Percentiles rank a stretch among this genome's conserved stretches.
Conservation (phyloP, 1,140 invertebrate species). For the Camponotus floridanus region DNA sequence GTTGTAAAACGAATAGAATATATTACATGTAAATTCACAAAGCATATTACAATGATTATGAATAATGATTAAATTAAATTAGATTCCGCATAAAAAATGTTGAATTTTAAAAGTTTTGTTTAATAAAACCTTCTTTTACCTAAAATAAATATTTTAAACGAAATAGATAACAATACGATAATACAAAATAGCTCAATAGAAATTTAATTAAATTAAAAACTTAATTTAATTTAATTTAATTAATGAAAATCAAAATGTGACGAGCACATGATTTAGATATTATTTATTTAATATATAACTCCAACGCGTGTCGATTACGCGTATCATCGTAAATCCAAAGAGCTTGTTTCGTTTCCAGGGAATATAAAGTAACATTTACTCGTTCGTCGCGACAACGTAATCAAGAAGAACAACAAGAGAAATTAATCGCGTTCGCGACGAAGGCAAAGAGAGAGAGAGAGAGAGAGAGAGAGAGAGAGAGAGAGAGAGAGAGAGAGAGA, state of each 20-base stretch:
- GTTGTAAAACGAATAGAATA: not conserved
- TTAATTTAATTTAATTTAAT: too few species aligned
- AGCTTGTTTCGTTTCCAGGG: conserved; percentile 3
- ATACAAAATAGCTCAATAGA: too few species aligned
- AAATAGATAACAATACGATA: not conserved
- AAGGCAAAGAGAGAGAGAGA: not conserved
- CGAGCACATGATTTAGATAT: not conserved
- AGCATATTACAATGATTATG: not conserved
- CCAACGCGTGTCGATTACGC: conserved; percentile 17
- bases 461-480: not conserved
- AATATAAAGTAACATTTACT: conserved; percentile 48
- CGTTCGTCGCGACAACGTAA: conserved; percentile 28
- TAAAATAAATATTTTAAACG: too few species aligned
- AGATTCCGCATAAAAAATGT: too few species aligned
- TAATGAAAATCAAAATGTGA: not conserved
- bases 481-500: too few species aligned
- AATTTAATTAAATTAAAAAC: too few species aligned
- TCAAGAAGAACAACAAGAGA: conserved; percentile 54
- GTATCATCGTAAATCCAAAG: conserved; percentile 16
- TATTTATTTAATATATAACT: too few species aligned
- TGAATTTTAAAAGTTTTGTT: too few species aligned
- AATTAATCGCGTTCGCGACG: conserved; percentile 51
- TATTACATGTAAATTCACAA: not conserved
- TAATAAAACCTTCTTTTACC: too few species aligned
- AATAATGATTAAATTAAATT: not conserved